Base-by-base conservation (phyloP, 2,888 invertebrate genomes). In the Platynereis dumerilii region DNA sequence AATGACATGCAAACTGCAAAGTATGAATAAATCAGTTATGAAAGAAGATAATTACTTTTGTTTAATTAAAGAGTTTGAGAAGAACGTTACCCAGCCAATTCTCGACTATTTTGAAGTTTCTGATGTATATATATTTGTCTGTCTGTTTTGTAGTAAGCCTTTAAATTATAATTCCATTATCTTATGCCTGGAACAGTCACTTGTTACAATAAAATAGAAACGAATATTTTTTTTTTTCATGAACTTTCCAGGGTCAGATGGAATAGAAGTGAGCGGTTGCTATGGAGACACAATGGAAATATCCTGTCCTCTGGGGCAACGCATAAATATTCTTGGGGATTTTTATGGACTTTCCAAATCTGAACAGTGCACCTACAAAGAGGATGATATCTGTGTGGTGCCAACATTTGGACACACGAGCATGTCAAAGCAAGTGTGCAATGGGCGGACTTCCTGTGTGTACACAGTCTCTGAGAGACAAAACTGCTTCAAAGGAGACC, bases 401-500 rank as follows among this genome's bases (percentile, higher is more conserved):
- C 61, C 61, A 53, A 61, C 52, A 22, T 52, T 53, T 24, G 52
- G 61, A 24, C 61, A 61, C 55, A 53, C 61, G 15, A 61, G 61
- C 26, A 54, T 61, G 2, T 53, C 55, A 12, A 61, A 61, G 20
- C 61, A 61, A 54, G 61, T 61, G 7, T 61, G 61, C n/a, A 61
- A 61, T 26, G 61, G 61, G 2, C 29, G 61, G 22, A 55, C 54
- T n/a, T 52, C 52, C 55, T 61, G 61, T 34, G 54, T 61, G 10
- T 61, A 53, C 27, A 61, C 61, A 17, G 52, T 61, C 22, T 61
- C 61, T 12, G 61, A 61, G 44, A 61, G 20, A n/a, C 53, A 61
- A 20, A 45, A 39, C 5, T 61, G 61, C 24, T 26, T 34, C 42
- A 61, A 61, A 20, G 53, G 34, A 12, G 44, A 44, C 5, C 22